These are phyloP conservation scores for Subanguina moxae DNA, from an alignment of 1,140 invertebrate genomes.

Conservation along the genomic window DNA sequence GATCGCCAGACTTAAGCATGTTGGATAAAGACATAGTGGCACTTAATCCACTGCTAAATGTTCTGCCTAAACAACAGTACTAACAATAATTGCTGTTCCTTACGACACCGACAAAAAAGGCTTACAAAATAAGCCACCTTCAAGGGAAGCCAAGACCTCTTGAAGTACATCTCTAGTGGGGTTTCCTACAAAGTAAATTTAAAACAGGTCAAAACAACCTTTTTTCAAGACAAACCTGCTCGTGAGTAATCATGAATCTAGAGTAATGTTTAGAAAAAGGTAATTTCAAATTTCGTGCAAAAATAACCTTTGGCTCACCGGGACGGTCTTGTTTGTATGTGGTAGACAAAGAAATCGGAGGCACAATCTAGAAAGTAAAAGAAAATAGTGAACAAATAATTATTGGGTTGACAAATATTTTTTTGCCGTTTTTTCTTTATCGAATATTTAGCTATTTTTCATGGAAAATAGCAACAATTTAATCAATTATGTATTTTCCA, in stretches of 20 bases:
- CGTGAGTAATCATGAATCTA: constrained; percentile 60
- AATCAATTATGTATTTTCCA: no score
- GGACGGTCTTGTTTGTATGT: constrained; percentile 87
- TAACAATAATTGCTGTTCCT: no score
- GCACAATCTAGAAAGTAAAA: constrained; percentile 69
- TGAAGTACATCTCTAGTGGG: constrained; percentile 84
- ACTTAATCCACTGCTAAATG: constrained; percentile 74
- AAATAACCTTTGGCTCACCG: constrained; percentile 67
- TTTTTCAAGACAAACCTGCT: constrained; percentile 65
- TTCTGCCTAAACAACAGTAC: constrained; percentile 55
- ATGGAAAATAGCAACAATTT: no score
- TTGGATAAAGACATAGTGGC: constrained; percentile 73
- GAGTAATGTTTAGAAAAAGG: no score
- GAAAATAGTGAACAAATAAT: no score
- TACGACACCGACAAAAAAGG: neutral
- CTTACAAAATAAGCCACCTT: constrained; percentile 77
- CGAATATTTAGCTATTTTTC: no score
- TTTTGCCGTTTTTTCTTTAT: no score
- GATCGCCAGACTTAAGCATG: constrained; percentile 78
- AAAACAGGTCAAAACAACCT: no score
- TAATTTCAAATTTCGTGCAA: no score
- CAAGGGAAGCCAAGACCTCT: constrained; percentile 80
- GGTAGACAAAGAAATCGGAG: constrained; percentile 83
- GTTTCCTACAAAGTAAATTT: constrained; percentile 75
- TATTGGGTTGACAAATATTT: no score